Evolutionary conservation across 2,113 vertebrate genomes (phyloP).

Genomic region (Siniperca chuatsi): DNA sequence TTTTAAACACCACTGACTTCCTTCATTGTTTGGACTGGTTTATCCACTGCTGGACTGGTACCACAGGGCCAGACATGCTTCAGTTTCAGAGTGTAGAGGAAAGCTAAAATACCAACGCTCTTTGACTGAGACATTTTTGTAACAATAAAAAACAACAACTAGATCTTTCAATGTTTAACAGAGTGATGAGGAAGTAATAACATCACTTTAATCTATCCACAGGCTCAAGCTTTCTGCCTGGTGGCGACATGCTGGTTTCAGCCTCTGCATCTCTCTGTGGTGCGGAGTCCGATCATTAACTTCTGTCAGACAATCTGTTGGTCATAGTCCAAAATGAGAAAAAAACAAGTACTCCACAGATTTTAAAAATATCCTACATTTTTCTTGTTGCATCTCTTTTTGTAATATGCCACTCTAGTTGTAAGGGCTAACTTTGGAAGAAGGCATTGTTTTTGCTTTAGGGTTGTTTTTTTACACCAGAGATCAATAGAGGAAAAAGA

Average conservation of each 20-base stretch:
- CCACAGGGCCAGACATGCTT: neutral
- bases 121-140: neutral
- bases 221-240: neutral
- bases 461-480: constrained; percentile 41
- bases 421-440: neutral
- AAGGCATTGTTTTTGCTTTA: constrained; percentile 41
- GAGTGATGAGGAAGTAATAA: constrained; percentile 15
- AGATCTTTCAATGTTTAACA: constrained; percentile 19
- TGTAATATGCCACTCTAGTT: neutral
- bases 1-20: neutral
- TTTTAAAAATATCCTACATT: neutral
- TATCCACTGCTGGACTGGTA: neutral
- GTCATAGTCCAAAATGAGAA: neutral
- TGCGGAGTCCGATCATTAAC: constrained; percentile 7
- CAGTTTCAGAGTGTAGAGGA: neutral
- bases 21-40: neutral
- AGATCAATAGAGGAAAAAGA: constrained; percentile 58
- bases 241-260: neutral
- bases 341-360: neutral
- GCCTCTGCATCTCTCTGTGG: neutral
- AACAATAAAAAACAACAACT: neutral
- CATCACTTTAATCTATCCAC: neutral
- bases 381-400: neutral
- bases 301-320: neutral
- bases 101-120: neutral